Evolutionary conservation across 2,797 vertebrate genomes (phyloP).

Genomic region (Perdix hodgsoniae): DNA sequence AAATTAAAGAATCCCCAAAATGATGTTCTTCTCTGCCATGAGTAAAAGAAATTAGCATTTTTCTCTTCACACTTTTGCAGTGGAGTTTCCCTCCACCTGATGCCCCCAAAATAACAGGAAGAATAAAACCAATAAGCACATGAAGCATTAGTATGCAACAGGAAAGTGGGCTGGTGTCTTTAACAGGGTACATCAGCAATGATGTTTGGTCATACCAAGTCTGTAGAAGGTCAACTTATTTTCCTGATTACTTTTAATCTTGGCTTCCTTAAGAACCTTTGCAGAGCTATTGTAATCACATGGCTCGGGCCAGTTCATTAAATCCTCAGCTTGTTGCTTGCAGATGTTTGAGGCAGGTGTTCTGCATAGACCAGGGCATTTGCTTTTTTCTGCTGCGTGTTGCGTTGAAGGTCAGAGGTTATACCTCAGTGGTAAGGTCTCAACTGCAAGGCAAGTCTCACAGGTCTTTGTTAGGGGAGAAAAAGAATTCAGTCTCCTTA

Average conservation of each 20-base stretch:
- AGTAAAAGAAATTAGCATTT: not conserved
- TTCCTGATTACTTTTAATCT: not conserved
- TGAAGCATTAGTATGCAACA: not conserved
- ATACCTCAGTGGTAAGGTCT: constrained; percentile 42
- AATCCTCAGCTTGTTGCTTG: not conserved
- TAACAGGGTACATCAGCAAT: not conserved
- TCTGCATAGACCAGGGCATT: not conserved
- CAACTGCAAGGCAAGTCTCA: constrained; percentile 59
- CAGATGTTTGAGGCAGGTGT: constrained; percentile 76
- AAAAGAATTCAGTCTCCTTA: constrained; percentile 64
- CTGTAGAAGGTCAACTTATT: not conserved
- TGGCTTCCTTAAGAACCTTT: constrained; percentile 4
- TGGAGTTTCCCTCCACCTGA: not conserved
- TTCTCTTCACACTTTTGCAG: not conserved
- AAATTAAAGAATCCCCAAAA: not conserved
- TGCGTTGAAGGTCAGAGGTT: constrained; percentile 60
- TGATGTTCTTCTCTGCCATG: not conserved
- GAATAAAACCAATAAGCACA: not conserved
- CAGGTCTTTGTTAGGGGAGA: constrained; percentile 62
- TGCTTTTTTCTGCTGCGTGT: constrained; percentile 42
- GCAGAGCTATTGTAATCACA: not conserved
- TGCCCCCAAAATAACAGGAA: not conserved
- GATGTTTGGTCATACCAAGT: not conserved
- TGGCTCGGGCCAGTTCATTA: not conserved
- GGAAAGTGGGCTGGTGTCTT: not conserved